Conservation (phyloP, 2,888 invertebrate species). For the Cephus rjabovi region DNA sequence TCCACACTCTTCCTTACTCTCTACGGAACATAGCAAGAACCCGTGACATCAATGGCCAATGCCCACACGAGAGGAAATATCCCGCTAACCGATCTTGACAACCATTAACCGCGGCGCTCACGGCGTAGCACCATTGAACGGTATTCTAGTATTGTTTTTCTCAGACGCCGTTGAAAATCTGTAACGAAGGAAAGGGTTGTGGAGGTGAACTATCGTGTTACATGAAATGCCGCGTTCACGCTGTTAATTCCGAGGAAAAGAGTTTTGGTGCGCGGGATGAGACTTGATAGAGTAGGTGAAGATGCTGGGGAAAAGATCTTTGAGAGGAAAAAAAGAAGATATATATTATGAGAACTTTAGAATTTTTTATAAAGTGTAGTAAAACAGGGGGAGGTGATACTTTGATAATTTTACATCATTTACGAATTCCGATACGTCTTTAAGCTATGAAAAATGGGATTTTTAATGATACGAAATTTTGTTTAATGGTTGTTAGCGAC, state of each 20-base stretch:
- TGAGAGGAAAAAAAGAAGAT: not conserved
- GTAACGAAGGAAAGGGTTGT: slow-evolving; percentile 13
- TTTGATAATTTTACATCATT: slow-evolving; percentile 7
- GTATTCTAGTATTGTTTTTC: slow-evolving; percentile 46
- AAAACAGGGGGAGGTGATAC: slow-evolving; percentile 22
- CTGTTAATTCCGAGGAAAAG: not conserved
- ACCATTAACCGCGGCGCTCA: slow-evolving; percentile 54
- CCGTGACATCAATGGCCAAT: slow-evolving; percentile 62
- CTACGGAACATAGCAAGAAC: slow-evolving; percentile 22
- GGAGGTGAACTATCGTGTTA: slow-evolving; percentile 36
- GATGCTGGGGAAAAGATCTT: not conserved
- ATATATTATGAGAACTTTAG: not conserved
- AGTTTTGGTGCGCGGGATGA: not conserved
- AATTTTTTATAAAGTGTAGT: not conserved
- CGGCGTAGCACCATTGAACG: slow-evolving; percentile 25
- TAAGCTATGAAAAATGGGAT: not conserved
- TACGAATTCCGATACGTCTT: not conserved
- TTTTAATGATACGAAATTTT: not conserved
- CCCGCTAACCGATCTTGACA: slow-evolving; percentile 65
- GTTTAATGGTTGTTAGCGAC: not conserved
- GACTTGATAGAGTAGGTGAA: not conserved
- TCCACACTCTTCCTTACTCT: slow-evolving; percentile 8
- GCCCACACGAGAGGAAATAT: slow-evolving; percentile 63
- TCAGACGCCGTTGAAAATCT: slow-evolving; percentile 27
- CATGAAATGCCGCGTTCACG: slow-evolving; percentile 20